A percentile compares a stretch with the other conserved stretches of the same genome.
These are phyloP conservation scores for Villa cingulata DNA, from an alignment of 2,888 invertebrate genomes.

Conservation along the genomic window DNA sequence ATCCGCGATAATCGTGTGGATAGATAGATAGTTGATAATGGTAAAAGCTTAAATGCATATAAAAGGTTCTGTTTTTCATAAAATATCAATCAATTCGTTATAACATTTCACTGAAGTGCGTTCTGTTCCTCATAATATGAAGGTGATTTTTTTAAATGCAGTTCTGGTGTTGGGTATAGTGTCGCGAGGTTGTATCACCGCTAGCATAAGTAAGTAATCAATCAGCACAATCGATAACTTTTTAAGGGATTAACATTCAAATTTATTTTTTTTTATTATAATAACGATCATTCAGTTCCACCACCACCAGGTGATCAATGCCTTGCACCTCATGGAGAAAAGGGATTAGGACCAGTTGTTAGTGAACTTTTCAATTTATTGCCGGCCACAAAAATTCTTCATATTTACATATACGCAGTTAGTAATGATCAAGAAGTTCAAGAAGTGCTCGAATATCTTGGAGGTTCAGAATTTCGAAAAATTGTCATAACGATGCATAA, in stretches of 20 bases:
- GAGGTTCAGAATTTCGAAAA: conserved; percentile 3
- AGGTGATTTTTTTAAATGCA: too few relatives aligned
- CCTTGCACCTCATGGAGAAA: conserved; percentile 4
- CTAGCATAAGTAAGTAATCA: not conserved
- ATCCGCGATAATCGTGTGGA: too few relatives aligned
- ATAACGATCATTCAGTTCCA: conserved; percentile 9
- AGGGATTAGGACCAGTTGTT: conserved; percentile 9
- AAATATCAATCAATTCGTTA: too few relatives aligned
- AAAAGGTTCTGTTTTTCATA: too few relatives aligned
- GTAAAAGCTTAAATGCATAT: too few relatives aligned
- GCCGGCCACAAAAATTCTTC: conserved; percentile 4
- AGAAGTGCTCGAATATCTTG: conserved; percentile 7
- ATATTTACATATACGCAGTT: conserved; percentile 9
- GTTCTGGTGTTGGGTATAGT: too few relatives aligned
- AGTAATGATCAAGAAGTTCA: conserved; percentile 9
- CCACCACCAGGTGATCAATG: conserved; percentile 12
- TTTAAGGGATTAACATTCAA: too few relatives aligned
- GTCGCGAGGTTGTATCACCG: not conserved
- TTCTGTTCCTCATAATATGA: too few relatives aligned
- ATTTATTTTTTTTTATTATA: too few relatives aligned
- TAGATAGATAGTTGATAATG: too few relatives aligned
- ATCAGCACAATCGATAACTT: not conserved
- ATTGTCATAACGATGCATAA: conserved; percentile 12
- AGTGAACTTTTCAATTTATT: conserved; percentile 10
- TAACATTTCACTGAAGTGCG: too few relatives aligned